Evolutionary conservation across 2,113 vertebrate genomes (phyloP).

Genomic region (Thamnophis sirtalis): DNA sequence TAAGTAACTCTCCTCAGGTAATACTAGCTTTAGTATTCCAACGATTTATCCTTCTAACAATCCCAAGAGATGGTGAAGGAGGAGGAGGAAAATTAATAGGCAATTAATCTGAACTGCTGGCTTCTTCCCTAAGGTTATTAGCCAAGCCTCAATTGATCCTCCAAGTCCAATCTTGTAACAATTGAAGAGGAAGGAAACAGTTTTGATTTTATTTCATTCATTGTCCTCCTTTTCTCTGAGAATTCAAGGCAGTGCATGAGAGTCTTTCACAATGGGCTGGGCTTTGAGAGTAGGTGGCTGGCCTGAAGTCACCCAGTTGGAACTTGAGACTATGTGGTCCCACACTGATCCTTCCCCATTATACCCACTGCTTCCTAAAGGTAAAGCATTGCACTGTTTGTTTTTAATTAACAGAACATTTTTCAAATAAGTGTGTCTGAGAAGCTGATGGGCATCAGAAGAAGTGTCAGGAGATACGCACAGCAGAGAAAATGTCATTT

Average conservation of each 20-base stretch:
- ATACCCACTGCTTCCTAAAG: background rate
- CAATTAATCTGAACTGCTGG: background rate
- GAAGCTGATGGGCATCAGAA: background rate
- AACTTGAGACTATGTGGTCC: background rate
- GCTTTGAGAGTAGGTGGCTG: background rate
- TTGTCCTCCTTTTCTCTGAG: background rate
- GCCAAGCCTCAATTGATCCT: constrained; percentile 15
- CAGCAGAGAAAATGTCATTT: background rate
- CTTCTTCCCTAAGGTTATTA: background rate
- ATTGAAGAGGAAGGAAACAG: background rate
- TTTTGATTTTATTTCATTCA: background rate
- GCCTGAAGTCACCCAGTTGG: background rate
- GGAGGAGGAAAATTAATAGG: background rate
- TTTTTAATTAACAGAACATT: background rate
- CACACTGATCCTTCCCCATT: background rate
- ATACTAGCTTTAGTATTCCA: background rate
- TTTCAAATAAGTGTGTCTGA: background rate
- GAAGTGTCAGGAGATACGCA: background rate
- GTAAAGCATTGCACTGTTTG: background rate
- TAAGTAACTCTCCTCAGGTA: background rate
- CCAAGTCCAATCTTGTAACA: constrained; percentile 14
- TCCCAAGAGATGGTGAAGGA: background rate
- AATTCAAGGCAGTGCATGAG: background rate
- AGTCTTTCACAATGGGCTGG: background rate
- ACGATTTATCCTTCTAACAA: background rate